phyloP scores from a whole-genome alignment of 2,888 invertebrate genomes.

The Stomorhina lunata region DNA sequence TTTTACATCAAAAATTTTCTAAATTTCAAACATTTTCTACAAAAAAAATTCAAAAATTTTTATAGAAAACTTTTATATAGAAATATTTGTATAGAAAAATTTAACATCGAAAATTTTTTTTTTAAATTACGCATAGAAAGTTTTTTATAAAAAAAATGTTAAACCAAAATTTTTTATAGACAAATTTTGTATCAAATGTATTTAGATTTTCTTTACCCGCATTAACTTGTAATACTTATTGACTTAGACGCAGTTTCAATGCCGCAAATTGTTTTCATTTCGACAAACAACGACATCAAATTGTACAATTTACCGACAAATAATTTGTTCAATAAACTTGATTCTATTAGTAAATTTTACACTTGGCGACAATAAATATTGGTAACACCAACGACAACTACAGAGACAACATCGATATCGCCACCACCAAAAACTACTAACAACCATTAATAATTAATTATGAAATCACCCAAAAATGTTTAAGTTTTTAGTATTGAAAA shows the following conservation, averaged over 20 bases:
- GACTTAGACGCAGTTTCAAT: conserved; percentile 38
- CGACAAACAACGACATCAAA: conserved; percentile 18
- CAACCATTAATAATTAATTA: conserved; percentile 54
- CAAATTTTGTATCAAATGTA: no score
- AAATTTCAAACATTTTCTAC: no score
- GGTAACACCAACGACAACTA: conserved; percentile 11
- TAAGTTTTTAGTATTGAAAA: conserved; percentile 12
- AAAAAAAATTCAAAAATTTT: no score
- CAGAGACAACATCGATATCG: neutral
- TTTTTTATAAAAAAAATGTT: no score
- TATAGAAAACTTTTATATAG: no score
- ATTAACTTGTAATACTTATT: no score
- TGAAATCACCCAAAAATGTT: conserved; percentile 54
- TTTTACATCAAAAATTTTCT: no score
- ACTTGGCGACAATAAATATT: conserved; percentile 52
- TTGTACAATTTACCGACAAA: conserved; percentile 48
- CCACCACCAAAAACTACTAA: conserved; percentile 12
- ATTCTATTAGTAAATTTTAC: conserved; percentile 60
- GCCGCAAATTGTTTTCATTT: conserved; percentile 8
- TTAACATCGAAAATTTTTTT: no score
- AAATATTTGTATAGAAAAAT: no score
- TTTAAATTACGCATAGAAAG: no score
- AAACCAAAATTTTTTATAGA: no score
- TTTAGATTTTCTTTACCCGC: neutral
- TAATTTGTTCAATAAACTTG: conserved; percentile 61